phyloP scores from a whole-genome alignment of 1,140 invertebrate species.

The Ylistrum balloti region DNA sequence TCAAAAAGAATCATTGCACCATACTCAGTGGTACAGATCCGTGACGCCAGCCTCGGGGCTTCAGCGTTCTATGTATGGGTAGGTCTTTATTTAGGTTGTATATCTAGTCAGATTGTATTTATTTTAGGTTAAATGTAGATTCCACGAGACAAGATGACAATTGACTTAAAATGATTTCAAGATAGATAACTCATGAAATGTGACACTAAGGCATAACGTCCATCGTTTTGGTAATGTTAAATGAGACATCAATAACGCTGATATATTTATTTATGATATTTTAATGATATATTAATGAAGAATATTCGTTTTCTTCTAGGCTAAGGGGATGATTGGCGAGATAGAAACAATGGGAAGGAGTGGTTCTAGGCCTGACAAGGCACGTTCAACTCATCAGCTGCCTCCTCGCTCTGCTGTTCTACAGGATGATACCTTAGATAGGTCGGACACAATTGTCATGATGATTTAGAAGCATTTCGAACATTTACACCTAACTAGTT shows the following conservation, averaged over 20 bases:
- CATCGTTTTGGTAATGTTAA: too few relatives aligned
- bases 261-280: too few relatives aligned
- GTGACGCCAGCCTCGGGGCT: constrained; percentile 57
- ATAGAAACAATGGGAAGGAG: neutral
- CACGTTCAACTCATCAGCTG: neutral
- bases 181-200: too few relatives aligned
- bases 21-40: constrained; percentile 51
- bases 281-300: too few relatives aligned
- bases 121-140: too few relatives aligned
- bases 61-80: constrained; percentile 59
- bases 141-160: too few relatives aligned
- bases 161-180: too few relatives aligned
- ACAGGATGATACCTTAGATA: neutral
- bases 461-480: neutral
- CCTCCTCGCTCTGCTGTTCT: neutral
- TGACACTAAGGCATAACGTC: too few relatives aligned
- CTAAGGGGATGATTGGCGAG: neutral
- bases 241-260: too few relatives aligned
- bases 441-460: neutral
- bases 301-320: neutral
- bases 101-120: too few relatives aligned
- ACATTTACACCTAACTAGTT: too few relatives aligned
- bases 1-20: constrained; percentile 48
- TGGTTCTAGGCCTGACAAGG: neutral
- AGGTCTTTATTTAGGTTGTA: too few relatives aligned